A percentile compares a stretch with the other conserved stretches of the same genome.
Conservation (phyloP, 1,140 invertebrate genomes). For the Drosophila bocki region DNA sequence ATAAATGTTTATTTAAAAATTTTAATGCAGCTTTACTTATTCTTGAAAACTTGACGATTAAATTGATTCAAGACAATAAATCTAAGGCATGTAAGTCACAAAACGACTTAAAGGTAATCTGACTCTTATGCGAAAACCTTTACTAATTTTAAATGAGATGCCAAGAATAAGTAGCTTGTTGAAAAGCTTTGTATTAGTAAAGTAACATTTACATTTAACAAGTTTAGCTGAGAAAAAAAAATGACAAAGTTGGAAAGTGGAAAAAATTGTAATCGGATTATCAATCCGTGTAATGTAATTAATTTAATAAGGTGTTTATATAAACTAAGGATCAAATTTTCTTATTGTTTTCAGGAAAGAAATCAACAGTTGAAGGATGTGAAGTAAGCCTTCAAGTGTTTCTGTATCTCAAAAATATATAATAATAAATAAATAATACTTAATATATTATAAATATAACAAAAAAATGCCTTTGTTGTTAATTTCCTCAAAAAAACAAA, state of each 20-base stretch:
- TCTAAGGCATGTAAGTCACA: neutral
- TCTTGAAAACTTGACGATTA: neutral
- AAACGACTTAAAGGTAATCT: neutral
- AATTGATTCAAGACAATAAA: neutral
- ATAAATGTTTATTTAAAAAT: no score
- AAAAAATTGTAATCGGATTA: neutral
- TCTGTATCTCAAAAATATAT: neutral
- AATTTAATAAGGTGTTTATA: no score
- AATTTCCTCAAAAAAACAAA: neutral
- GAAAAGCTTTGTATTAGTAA: neutral
- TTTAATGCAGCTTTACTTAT: neutral
- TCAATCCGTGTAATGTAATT: no score
- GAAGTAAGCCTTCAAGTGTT: neutral
- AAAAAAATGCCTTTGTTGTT: neutral
- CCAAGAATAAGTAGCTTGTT: neutral
- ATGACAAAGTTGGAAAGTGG: neutral
- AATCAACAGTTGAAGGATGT: slow-evolving; percentile 1
- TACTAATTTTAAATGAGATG: neutral
- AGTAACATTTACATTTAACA: neutral
- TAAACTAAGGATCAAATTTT: neutral
- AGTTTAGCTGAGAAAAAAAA: neutral
- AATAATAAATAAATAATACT: neutral
- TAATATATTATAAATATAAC: neutral
- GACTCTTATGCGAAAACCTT: neutral
- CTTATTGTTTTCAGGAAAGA: neutral